Base-by-base conservation (phyloP, 2,888 invertebrate species). In the Phyto melanocephala region DNA sequence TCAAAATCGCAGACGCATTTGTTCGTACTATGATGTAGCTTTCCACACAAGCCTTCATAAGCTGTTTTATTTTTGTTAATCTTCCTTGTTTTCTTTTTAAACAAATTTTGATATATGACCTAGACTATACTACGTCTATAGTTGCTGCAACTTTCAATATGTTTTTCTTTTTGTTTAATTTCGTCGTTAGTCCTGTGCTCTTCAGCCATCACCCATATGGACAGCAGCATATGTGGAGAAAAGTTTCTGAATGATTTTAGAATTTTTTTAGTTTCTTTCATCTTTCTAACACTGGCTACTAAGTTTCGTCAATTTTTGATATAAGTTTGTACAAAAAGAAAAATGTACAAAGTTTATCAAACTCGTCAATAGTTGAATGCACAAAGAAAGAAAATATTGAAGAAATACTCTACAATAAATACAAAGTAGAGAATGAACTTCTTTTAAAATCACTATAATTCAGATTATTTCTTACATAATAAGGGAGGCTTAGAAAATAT, bases 81-180 rank as follows among this genome's bases (percentile, higher is more conserved):
- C 74, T 54, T 40, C 7, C 47, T 42, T 11, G 63, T 63, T 54
- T 81, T 76, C 71, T 47, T 47, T 74, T 42, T 24, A 28, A 28
- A 28, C n/a, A n/a, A 72, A 47, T 67, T 76, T 76, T 81, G 81
- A 81, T 81, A 81, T 76, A 81, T 81, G 76, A 81, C 81, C 81
- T 28, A 76, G 76, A 76, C 76, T 67, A 15, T 24, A 13, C 50
- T 60, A 15, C 56, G 35, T 58, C 58, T 58, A 22, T 35, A 62
- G 1, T 71, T 65, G 58, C 65, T 60, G 45, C 40, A 70, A 17
- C 50, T 70, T 71, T 80, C 76, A 80, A 76, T 81, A 76, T 81
- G 65, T 77, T 67, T 60, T 65, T 56, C 22, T 56, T 62, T 68
- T 8, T 65, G 15, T 72, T 58, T 52, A 15, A 47, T 71, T 63